Base-by-base conservation (phyloP, 2,797 vertebrate genomes). In the Syndactyla subalaris region DNA sequence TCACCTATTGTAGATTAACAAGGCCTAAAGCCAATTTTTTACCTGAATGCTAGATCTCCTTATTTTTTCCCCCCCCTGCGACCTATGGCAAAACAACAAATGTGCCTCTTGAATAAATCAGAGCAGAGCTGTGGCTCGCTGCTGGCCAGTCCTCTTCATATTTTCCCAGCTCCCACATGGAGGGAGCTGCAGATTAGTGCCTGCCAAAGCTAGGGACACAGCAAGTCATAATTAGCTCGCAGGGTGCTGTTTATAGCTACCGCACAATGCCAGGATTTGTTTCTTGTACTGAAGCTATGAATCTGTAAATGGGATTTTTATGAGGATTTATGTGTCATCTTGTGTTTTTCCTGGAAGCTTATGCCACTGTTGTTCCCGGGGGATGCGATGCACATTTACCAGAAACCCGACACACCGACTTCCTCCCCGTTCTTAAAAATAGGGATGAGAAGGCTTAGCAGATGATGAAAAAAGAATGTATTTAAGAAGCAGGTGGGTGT, bases 301-400 rank as follows among this genome's bases (percentile, higher is more conserved):
- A 93, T 94, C 94, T 68, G 81, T 93, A 97, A 96, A 96, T 94
- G 92, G 90, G 95, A 97, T 96, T 96, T 97, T 96, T 96, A 96
- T 95, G 94, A 94, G 94, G 88, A 96, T 95, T 92, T 95, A 58
- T 92, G 92, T 95, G 88, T 93, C 93, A 95, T 92, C 88, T 92
- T 92, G 87, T 95, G 94, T 95, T 96, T 96, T 95, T 95, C 94
- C 92, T 96, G 94, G 96, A 96, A 96, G 92, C 84, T 92, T 96
- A 86, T 93, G 96, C 93, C 71, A 46, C 89, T 80, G 89, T 62
- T 22, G 12, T 49, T 87, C 94, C 86, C 51, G 1, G 75, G 92
- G 93, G 90, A 96, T 0, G 6, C 14, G 1, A 83, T 71, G 86
- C 68, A 80, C 89, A 78, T 96, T 96, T 95, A 93, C 89, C 91